Conservation (phyloP, 2,888 invertebrate species). For the Megaustenia siamemsis region DNA sequence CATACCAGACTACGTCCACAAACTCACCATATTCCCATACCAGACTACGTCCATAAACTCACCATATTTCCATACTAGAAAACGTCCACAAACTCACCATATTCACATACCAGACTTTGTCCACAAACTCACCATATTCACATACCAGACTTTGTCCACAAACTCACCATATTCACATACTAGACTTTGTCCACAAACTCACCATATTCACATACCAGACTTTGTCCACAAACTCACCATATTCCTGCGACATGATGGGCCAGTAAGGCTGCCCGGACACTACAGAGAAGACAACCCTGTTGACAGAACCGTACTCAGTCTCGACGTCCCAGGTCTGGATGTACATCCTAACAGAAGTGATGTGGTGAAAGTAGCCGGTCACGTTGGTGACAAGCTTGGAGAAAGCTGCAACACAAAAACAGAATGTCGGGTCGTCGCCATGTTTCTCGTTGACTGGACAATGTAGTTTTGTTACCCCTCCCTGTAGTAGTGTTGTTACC, state of each 20-base stretch:
- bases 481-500: too few relatives aligned
- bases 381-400: not conserved
- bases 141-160: not conserved
- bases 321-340: constrained; percentile 30
- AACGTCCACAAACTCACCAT: too few relatives aligned
- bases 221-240: not conserved
- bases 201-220: not conserved
- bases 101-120: not conserved
- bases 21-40: too few relatives aligned
- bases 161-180: not conserved
- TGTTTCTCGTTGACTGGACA: too few relatives aligned
- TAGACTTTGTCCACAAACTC: not conserved
- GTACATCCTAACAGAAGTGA: not conserved
- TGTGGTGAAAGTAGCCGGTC: not conserved
- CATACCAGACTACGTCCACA: too few relatives aligned
- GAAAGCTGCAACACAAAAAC: not conserved
- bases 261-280: not conserved
- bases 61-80: too few relatives aligned
- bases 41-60: too few relatives aligned
- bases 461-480: too few relatives aligned
- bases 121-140: not conserved
- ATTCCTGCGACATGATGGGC: constrained; percentile 19
- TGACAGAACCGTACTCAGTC: not conserved
- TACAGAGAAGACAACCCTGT: constrained; percentile 1
- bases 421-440: too few relatives aligned